Evolutionary conservation across 2,888 invertebrate genomes (phyloP), one percentile per base, ranked within the genome.

Genomic region (Protula sp.): DNA sequence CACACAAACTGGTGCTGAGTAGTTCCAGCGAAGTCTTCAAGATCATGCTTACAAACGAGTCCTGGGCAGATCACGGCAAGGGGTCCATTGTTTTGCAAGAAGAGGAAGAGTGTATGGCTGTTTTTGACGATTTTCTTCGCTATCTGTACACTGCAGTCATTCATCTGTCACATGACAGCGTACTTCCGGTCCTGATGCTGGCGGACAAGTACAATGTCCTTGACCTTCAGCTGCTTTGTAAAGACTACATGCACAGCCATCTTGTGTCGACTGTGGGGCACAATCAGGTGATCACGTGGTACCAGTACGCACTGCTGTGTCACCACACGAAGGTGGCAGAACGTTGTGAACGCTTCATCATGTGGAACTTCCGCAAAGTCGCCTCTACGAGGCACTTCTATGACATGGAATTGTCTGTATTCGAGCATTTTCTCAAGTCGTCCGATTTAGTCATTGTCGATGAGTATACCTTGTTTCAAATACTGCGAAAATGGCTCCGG

Each of bases 201-300:
- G 94, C 93, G 47, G 95, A 95, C 81, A 95, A 95, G 82, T 95
- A 95, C 82, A 92, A 94, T 83, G 91, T 95, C 19, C 89, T 88
- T 86, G 92, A 94, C 81, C 85, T 95, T 73, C 90, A 90, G 65
- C 83, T 86, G 4, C 83, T 92, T 14, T 94, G 94, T 79, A 85
- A 91, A 30, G 86, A 87, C 61, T 95, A 91, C 80, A 94, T 95
- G 94, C 86, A 87, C 55, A 86, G 87, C 70, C 91, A 94, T 78
- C 87, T 93, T 57, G 90, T 92, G 1, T 87, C 90, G 72, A 92
- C 93, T 3, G 90, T 90, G 0, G 86, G 86, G 58, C 87, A 90
- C 59, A 90, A 90, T 22, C 89, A 89, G 62, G 83, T 94, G 27
- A 88, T 94, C 30, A 88, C 90, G 0, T 95, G 95, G 94, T 85